Evolutionary conservation across 2,113 vertebrate genomes (phyloP), one percentile per base, ranked within the genome.

Genomic region (Hemiprocne comata): DNA sequence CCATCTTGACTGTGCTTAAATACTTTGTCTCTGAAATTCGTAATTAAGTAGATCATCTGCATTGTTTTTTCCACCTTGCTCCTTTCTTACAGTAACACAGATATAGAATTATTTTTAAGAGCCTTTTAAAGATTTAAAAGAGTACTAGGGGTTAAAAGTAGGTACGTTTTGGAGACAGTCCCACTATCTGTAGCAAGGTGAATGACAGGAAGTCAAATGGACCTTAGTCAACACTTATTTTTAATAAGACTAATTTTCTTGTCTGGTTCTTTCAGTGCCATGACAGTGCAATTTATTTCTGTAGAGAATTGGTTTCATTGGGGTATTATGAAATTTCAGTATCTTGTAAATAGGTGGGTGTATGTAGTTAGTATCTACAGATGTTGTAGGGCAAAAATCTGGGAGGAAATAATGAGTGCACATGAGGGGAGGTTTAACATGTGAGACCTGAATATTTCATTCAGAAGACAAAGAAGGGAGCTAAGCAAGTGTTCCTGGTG

Each of bases 221-320:
- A 80, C 60, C 51, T 91, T 93, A 87, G 36, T 78, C 20, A 87
- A 85, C 44, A 38, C 36, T 94, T 93, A 36, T 4, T 96, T 92
- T 85, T 89, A 82, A 46, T 75, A 88, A 94, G 74, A 46, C 65
- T 81, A 8, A 84, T 95, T 95, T 96, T 90, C 83, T 77, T 78
- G 42, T 87, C 80, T 5, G 2, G n/a, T 87, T 66, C 28, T 85
- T 94, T 91, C 62, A 70, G 17, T 89, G n/a, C 54, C 42, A 28
- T 79, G 77, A 85, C 66, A 92, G n/a, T 89, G 66, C 80, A 87
- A 65, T 94, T 94, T 92, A 54, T 87, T 89, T 96, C 66, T 58
- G 26, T 72, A 53, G 17, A 69, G 29, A 93, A 75, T 69, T 89
- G 51, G 54, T 94, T 93, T 92, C 70, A 14, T 31, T 73, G 36